Conservation (phyloP, 1,140 invertebrate species). For the Papilio machaon region DNA sequence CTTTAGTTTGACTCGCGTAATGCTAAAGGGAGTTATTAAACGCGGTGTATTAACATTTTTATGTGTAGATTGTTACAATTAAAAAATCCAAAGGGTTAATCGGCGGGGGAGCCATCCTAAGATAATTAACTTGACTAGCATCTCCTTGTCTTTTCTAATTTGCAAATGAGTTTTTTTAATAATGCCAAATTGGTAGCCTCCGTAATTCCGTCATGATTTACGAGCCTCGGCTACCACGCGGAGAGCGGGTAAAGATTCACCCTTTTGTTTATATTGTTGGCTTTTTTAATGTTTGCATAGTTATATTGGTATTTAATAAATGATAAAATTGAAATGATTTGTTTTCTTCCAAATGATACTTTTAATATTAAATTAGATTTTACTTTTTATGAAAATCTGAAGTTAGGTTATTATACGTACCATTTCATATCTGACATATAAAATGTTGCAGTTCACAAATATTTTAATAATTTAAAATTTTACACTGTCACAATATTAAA, state of each 20-base stretch:
- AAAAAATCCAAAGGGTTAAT: slow-evolving; percentile 55
- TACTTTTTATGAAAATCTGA: too few relatives aligned
- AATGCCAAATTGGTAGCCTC: slow-evolving; percentile 75
- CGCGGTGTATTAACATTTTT: slow-evolving; percentile 69
- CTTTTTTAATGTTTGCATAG: slow-evolving; percentile 47
- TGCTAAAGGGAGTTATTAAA: slow-evolving; percentile 42
- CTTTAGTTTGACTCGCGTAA: not conserved
- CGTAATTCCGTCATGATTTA: slow-evolving; percentile 76
- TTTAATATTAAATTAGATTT: too few relatives aligned
- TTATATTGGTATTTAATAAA: not conserved
- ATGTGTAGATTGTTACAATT: slow-evolving; percentile 52
- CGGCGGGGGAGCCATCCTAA: slow-evolving; percentile 50
- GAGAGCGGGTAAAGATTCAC: slow-evolving; percentile 18
- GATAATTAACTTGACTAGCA: slow-evolving; percentile 74
- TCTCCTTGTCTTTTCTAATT: slow-evolving; percentile 78
- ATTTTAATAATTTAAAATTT: slow-evolving; percentile 6
- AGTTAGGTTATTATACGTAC: not conserved
- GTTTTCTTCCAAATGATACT: too few relatives aligned
- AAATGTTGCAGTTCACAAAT: not conserved
- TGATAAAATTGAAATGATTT: too few relatives aligned
- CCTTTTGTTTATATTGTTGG: slow-evolving; percentile 45
- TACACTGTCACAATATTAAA: slow-evolving; percentile 10
- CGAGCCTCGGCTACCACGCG: slow-evolving; percentile 40
- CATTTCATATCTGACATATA: not conserved
- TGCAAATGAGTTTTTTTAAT: slow-evolving; percentile 82